Percentiles rank a stretch among this genome's conserved stretches.
Conservation (phyloP, 2,888 invertebrate genomes). For the Sturmia bella region DNA sequence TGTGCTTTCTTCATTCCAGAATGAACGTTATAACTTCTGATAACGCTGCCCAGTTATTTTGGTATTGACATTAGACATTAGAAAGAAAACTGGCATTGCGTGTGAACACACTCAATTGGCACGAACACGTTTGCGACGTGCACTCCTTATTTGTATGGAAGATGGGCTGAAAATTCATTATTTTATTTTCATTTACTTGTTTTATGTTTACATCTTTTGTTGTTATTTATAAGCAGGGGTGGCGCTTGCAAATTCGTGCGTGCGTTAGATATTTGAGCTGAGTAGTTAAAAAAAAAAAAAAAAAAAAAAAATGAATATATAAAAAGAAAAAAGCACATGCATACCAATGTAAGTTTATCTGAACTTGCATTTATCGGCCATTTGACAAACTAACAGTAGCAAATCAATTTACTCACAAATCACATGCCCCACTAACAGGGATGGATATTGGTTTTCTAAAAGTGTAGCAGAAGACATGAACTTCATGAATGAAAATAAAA, state of each 20-base stretch:
- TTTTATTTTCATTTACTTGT: not conserved
- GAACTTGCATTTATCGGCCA: conserved; percentile 68
- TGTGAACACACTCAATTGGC: conserved; percentile 51
- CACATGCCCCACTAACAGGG: conserved; percentile 53
- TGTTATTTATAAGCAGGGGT: conserved; percentile 32
- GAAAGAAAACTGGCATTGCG: not conserved
- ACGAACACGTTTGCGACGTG: conserved; percentile 53
- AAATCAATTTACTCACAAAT: conserved; percentile 42
- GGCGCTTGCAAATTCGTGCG: conserved; percentile 64
- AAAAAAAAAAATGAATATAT: too few species aligned
- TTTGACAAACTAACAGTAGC: conserved; percentile 29
- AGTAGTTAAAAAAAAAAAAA: conserved; percentile 26
- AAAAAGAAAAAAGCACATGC: conserved; percentile 26
- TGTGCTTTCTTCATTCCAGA: not conserved
- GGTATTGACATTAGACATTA: not conserved
- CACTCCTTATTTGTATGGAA: conserved; percentile 44
- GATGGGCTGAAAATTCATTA: conserved; percentile 23
- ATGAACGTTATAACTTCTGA: not conserved
- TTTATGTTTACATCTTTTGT: conserved; percentile 2
- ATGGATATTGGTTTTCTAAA: conserved; percentile 47
- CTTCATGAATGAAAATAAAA: conserved; percentile 68
- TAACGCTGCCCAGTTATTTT: too few species aligned
- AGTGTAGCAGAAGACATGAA: conserved; percentile 14
- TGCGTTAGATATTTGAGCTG: conserved; percentile 19
- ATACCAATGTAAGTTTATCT: conserved; percentile 57